These are phyloP conservation scores for Amphiura filiformis DNA, from an alignment of 35 echinoderm and acorn worm species.

Conservation along the genomic window DNA sequence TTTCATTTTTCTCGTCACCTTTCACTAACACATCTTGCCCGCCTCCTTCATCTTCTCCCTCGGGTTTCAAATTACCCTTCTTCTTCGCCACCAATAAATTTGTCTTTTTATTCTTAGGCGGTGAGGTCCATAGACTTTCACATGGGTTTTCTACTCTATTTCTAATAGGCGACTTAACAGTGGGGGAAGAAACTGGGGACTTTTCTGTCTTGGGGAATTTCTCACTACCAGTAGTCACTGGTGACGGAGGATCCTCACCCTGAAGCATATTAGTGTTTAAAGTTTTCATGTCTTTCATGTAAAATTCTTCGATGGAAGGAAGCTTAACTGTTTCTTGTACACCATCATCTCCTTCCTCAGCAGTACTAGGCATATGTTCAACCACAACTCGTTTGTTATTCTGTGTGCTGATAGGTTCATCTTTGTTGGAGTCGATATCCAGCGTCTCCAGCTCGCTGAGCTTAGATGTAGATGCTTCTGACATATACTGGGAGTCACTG, in stretches of 20 bases:
- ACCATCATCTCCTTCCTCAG: constrained; percentile 11
- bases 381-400: constrained; percentile 41
- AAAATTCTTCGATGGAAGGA: constrained; percentile 93
- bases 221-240: constrained; percentile 69
- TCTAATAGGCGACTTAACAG: constrained; percentile 44
- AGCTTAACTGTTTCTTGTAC: constrained; percentile 42
- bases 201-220: constrained; percentile 86
- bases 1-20: constrained; percentile 41
- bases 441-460: constrained; percentile 86
- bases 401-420: constrained; percentile 59
- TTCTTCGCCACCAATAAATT: constrained; percentile 84
- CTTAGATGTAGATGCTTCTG: constrained; percentile 90
- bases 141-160: constrained; percentile 70
- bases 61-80: constrained; percentile 41
- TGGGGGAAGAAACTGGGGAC: constrained; percentile 14
- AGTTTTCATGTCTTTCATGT: constrained; percentile 98
- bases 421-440: constrained; percentile 82
- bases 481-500: constrained; percentile 89
- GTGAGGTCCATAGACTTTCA: constrained; percentile 46
- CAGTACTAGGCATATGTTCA: not conserved
- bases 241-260: constrained; percentile 52
- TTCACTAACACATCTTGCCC: not conserved
- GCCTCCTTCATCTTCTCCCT: not conserved
- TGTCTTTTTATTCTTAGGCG: constrained; percentile 81
- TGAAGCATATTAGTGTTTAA: constrained; percentile 95